Conservation (phyloP, 2,113 vertebrate genomes). For the Sinocyclocheilus anshuiensis region DNA sequence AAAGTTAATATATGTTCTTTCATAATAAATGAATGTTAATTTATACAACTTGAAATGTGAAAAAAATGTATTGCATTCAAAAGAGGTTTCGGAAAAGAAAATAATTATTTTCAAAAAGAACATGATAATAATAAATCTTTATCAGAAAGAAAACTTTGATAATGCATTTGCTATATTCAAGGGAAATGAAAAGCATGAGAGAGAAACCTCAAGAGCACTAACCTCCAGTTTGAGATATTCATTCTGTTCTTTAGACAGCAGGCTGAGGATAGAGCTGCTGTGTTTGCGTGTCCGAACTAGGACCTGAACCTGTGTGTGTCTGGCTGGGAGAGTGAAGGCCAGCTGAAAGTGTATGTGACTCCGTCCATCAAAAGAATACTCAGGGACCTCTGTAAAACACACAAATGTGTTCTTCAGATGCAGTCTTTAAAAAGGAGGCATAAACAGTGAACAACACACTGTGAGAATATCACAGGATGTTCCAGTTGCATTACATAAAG, state of each 20-base stretch:
- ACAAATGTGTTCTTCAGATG: slow-evolving; percentile 23
- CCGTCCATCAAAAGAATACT: slow-evolving; percentile 81
- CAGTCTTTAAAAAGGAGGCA: slow-evolving; percentile 18
- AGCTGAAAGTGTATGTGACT: slow-evolving; percentile 81
- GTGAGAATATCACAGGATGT: slow-evolving; percentile 21
- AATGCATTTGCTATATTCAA: neutral
- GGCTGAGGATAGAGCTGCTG: slow-evolving; percentile 74
- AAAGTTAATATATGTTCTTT: neutral
- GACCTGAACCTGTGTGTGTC: slow-evolving; percentile 77
- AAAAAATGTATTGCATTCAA: neutral
- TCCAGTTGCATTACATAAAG: slow-evolving; percentile 13
- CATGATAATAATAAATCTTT: neutral
- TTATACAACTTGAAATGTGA: neutral
- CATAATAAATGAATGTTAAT: neutral
- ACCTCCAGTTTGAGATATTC: slow-evolving; percentile 87
- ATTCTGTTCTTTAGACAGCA: slow-evolving; percentile 77
- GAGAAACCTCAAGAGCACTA: slow-evolving; percentile 52
- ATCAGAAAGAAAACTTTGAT: neutral
- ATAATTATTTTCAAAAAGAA: neutral
- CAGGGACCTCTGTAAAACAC: slow-evolving; percentile 73
- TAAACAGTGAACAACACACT: neutral
- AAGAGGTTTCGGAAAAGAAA: too few species aligned
- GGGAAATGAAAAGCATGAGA: neutral
- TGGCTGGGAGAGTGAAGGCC: slow-evolving; percentile 64
- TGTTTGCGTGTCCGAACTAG: slow-evolving; percentile 83